Base-by-base conservation (phyloP, 2,888 invertebrate genomes). In the Clepsis dumicolana region DNA sequence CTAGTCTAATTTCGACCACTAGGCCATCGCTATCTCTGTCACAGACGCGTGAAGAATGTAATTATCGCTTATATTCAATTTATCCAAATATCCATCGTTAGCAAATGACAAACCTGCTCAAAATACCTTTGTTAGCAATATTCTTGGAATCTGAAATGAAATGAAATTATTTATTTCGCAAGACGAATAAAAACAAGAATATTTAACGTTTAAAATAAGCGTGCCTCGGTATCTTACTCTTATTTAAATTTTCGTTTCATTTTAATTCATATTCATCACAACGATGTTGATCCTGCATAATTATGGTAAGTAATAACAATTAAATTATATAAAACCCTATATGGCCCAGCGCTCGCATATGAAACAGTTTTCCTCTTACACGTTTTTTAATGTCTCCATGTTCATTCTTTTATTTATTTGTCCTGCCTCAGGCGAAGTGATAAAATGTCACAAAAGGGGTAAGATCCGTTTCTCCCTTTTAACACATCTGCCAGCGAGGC, bases 401-500 rank as follows among this genome's bases (percentile, higher is more conserved):
- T 25, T 65, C 63, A 38, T 27, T 16, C 62, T 59, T 63, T 59
- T 75, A 72, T 81, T 81, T 80, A 84, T 86, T 82, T 82, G 80
- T 83, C 84, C 81, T 77, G 88, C 91, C 84, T 73, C 78, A 73
- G 80, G 90, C 82, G 82, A 82, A 80, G 82, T 80, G 84, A 89
- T 87, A 84, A 87, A 90, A 88, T 89, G 79, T 86, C 81, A 78
- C 85, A 80, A 86, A 88, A 90, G 65, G 72, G 64, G 71, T 70
- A 67, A 70, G 87, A 85, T 85, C 78, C 80, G 80, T 84, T 82
- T 90, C 89, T 87, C 84, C 84, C 84, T 87, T 90, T 90, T 87
- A 91, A 89, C 90, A 91, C 91, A 87, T 91, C 88, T 88, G 88
- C 85, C 85, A 85, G 86, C 84, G 87, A 90, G 87, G 86, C 88